Conservation (phyloP, 1,140 invertebrate genomes). For the Microplitis demolitor region DNA sequence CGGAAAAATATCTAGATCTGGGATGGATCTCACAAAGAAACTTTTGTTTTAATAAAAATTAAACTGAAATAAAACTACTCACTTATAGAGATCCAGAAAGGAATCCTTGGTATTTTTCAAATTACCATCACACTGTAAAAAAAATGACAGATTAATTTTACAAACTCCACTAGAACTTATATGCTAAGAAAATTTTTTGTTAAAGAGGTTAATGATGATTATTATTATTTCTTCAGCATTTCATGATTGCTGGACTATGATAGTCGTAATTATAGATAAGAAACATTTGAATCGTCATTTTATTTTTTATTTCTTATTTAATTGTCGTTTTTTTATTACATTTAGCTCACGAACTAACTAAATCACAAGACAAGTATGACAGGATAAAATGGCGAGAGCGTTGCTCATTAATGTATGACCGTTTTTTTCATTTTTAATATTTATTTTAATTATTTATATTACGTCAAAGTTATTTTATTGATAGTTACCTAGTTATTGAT, state of each 20-base stretch:
- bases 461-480: not conserved
- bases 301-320: not conserved
- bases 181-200: not conserved
- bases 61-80: not conserved
- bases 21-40: not conserved
- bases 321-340: not conserved
- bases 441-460: not conserved
- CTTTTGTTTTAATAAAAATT: not conserved
- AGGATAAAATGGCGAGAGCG: constrained; percentile 39
- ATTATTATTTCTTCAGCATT: too few relatives aligned
- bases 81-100: not conserved
- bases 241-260: too few relatives aligned
- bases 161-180: not conserved
- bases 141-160: constrained; percentile 7
- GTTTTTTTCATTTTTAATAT: constrained; percentile 15
- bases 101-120: constrained; percentile 12
- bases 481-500: not conserved
- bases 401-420: constrained; percentile 13
- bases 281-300: too few relatives aligned
- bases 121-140: constrained; percentile 23
- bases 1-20: not conserved
- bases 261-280: too few relatives aligned
- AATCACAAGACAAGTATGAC: constrained; percentile 23
- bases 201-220: too few relatives aligned
- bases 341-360: not conserved